A percentile compares a stretch with the other conserved stretches of the same genome.
Conservation (phyloP, 2,888 invertebrate species). For the Lycocerus yunnanus region DNA sequence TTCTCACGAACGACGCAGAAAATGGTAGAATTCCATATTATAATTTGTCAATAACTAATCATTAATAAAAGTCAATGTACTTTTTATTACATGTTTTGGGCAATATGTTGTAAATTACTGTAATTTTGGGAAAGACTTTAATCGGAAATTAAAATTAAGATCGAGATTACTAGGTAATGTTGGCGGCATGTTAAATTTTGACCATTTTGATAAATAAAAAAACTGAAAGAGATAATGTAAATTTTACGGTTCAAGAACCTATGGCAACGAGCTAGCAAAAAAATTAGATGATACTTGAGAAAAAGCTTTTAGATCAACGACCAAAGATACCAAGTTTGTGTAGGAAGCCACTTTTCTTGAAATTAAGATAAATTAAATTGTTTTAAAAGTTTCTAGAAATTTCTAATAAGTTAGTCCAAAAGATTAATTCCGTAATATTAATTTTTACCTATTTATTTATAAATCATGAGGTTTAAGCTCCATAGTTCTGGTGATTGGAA, state of each 20-base stretch:
- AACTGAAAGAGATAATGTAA: neutral
- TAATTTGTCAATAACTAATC: no score
- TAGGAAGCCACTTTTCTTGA: neutral
- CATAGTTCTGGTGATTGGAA: neutral
- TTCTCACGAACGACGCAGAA: no score
- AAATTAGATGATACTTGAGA: neutral
- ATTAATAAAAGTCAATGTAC: no score
- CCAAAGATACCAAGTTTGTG: neutral
- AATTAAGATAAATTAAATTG: neutral
- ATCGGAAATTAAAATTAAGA: no score
- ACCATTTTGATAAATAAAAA: no score
- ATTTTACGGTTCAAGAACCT: neutral
- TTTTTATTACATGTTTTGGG: no score
- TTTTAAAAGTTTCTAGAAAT: neutral
- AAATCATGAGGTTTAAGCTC: neutral
- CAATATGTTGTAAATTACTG: no score
- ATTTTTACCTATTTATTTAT: neutral
- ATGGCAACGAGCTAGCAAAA: neutral
- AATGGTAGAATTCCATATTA: no score
- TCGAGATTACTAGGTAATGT: no score
- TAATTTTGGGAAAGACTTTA: no score
- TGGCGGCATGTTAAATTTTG: no score
- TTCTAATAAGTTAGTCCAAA: no score
- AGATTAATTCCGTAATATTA: neutral
- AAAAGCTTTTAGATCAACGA: neutral